A percentile compares a stretch with the other conserved stretches of the same genome.
Evolutionary conservation across 2,888 invertebrate genomes (phyloP).

Genomic region (Antheraea assamensis): DNA sequence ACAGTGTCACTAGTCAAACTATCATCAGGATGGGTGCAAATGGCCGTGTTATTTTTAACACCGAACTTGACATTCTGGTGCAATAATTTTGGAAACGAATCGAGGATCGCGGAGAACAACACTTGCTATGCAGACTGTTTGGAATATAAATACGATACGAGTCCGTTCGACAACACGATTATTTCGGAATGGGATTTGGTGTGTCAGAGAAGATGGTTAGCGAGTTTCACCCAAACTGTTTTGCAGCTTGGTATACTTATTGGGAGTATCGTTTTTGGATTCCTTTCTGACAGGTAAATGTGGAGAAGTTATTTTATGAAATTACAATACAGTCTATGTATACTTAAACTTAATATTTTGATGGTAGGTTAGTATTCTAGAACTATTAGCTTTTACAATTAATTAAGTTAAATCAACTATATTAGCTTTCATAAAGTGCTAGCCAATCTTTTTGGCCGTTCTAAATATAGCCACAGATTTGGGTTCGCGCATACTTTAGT

Average conservation of each 20-base stretch:
- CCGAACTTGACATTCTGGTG: conserved; percentile 83
- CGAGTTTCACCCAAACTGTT: conserved; percentile 87
- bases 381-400: too few species aligned
- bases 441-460: too few species aligned
- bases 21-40: conserved; percentile 90
- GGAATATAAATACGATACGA: conserved; percentile 82
- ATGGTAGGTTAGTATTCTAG: not conserved
- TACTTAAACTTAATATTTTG: not conserved
- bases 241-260: conserved; percentile 88
- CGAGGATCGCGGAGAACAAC: conserved; percentile 44
- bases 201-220: conserved; percentile 84
- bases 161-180: conserved; percentile 86
- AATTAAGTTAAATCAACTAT: too few species aligned
- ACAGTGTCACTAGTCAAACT: conserved; percentile 87
- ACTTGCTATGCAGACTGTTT: conserved; percentile 81
- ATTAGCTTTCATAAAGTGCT: too few species aligned
- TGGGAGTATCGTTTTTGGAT: conserved; percentile 88
- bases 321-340: not conserved
- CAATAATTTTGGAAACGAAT: conserved; percentile 53
- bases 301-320: not conserved
- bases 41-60: conserved; percentile 88
- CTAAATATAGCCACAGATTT: too few species aligned
- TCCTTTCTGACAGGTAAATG: conserved; percentile 86
- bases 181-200: conserved; percentile 89
- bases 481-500: too few species aligned